A percentile compares a stretch with the other conserved stretches of the same genome.
Evolutionary conservation across 2,797 vertebrate genomes (phyloP).

Genomic region (Diglossa cyanea): DNA sequence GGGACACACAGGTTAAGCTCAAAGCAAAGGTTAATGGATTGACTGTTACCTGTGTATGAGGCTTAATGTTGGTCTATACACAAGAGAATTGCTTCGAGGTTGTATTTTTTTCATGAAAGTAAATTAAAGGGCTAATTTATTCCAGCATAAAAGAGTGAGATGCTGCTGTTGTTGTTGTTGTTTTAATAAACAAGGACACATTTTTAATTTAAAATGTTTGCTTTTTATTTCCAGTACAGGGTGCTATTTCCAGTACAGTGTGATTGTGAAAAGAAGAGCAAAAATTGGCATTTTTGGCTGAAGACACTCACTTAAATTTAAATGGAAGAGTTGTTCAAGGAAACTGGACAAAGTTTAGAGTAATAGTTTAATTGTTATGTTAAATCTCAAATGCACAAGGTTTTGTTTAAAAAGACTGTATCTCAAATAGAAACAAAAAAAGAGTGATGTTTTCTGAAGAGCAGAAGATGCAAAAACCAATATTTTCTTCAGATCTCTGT

Average conservation of each 20-base stretch:
- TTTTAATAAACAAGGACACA: conserved; percentile 67
- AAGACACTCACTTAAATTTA: background rate
- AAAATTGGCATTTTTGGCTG: background rate
- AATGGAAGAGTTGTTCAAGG: background rate
- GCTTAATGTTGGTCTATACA: conserved; percentile 84
- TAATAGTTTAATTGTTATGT: background rate
- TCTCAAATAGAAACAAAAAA: background rate
- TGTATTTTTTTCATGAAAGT: conserved; percentile 73
- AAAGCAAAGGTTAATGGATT: conserved; percentile 99
- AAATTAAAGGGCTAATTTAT: conserved; percentile 81
- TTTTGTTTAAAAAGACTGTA: background rate
- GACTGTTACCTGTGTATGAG: conserved; percentile 92
- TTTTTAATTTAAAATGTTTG: background rate
- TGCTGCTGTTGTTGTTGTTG: conserved; percentile 21
- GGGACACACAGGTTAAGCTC: conserved; percentile 84
- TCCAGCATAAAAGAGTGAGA: conserved; percentile 68
- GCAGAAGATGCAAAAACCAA: background rate
- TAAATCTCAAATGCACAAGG: background rate
- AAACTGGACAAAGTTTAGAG: background rate
- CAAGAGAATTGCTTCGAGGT: conserved; percentile 79
- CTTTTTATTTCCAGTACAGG: background rate
- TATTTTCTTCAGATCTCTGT: background rate
- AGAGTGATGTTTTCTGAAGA: background rate
- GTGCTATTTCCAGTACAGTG: background rate
- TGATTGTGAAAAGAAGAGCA: background rate